Evolutionary conservation across 2,113 vertebrate species (phyloP), one percentile per base, ranked within the genome.

Genomic region (Colinus virginianus): DNA sequence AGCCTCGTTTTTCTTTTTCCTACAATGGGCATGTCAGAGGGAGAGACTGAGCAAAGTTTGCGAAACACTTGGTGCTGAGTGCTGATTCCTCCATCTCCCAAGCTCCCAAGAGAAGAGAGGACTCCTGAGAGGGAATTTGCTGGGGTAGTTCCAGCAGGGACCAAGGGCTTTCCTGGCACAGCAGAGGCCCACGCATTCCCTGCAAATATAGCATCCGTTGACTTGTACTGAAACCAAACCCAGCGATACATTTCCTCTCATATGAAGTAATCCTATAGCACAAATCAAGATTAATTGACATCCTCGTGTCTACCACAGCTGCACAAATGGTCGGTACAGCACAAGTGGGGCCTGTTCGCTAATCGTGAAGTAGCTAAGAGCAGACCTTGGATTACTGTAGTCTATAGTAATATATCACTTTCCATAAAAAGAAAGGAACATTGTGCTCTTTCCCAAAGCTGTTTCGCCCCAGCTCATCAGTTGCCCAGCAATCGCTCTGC

Each of bases 341-440:
- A 95, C 95, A 97, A 97, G 88, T 84, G 90, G 84, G 56, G 94
- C 91, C 93, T 90, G 90, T 95, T 92, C 21, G 0, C 72, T 95
- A 48, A 86, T 93, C 45, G 11, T 74, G 76, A 92, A 91, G 87
- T 58, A 90, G 84, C 94, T 89, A 83, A 90, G 89, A 93, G 93
- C 88, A 96, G 92, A 88, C 64, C 70, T 92, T 91, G 94, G 87
- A 94, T 96, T 96, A 96, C 94, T 93, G 89, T 55, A 74, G 82
- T 82, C 92, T 94, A 76, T 63, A 88, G 87, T 63, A 92, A 95
- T 92, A 91, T 94, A 95, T 96, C 94, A 96, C 85, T 93, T 97
- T 95, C 95, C 86, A 84, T 94, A 95, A 96, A 96, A 95, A 96
- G 95, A 96, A 97, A 94, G 94, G 94, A 96, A 96, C 92, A 96